These are phyloP conservation scores for Globia sparganii DNA, from an alignment of 2,888 invertebrate genomes.

Conservation along the genomic window DNA sequence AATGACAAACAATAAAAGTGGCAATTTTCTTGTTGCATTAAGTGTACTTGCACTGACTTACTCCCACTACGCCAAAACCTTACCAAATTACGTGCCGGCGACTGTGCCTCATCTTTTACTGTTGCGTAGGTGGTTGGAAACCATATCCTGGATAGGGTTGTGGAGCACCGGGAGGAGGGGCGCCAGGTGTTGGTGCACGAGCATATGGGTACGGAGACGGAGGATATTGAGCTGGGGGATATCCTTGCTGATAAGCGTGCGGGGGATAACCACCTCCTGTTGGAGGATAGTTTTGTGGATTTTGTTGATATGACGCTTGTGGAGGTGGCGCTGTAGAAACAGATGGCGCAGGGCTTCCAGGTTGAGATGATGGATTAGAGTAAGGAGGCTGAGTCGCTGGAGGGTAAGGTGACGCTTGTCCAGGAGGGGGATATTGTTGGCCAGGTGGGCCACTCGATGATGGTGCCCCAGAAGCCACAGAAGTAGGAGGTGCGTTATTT, in stretches of 20 bases:
- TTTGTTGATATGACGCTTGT: slow-evolving; percentile 89
- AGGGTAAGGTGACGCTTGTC: slow-evolving; percentile 92
- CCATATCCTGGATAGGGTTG: slow-evolving; percentile 94
- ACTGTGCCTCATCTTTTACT: slow-evolving; percentile 75
- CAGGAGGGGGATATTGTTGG: slow-evolving; percentile 91
- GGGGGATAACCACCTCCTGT: slow-evolving; percentile 87
- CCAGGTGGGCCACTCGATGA: slow-evolving; percentile 90
- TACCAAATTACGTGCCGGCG: no score
- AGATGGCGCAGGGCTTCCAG: slow-evolving; percentile 88
- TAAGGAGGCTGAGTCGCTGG: slow-evolving; percentile 91
- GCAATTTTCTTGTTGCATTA: no score
- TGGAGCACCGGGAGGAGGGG: slow-evolving; percentile 93
- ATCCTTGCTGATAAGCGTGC: slow-evolving; percentile 89
- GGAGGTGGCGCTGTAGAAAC: slow-evolving; percentile 90
- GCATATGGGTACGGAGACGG: slow-evolving; percentile 90
- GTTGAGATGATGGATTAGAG: slow-evolving; percentile 90
- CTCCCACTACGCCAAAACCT: no score
- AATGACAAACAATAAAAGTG: no score
- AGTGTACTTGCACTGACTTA: no score
- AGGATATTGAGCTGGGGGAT: slow-evolving; percentile 90
- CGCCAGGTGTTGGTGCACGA: slow-evolving; percentile 91
- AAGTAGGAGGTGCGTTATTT: slow-evolving; percentile 87
- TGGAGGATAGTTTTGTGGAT: slow-evolving; percentile 87
- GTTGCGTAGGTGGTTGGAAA: slow-evolving; percentile 94
- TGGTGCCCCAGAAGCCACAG: slow-evolving; percentile 87